phyloP scores from a whole-genome alignment of 2,888 invertebrate genomes.

The Tenthredo distinguenda region DNA sequence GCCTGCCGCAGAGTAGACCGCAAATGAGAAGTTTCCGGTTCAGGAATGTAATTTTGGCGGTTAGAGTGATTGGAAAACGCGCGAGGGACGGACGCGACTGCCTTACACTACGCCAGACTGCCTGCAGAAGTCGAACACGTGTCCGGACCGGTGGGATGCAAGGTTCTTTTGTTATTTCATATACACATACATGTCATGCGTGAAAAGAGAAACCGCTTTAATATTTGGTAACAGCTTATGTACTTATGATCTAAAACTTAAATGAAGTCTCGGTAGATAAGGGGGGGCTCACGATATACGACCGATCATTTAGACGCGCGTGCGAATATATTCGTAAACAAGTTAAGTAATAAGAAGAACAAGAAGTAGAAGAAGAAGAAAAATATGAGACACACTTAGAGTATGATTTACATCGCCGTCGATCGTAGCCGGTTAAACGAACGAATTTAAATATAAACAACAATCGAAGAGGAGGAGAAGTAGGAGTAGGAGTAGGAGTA shows the following conservation, averaged over 20 bases:
- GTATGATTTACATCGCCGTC: background rate
- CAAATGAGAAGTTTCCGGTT: slow-evolving; percentile 43
- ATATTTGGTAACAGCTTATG: slow-evolving; percentile 19
- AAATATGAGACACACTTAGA: background rate
- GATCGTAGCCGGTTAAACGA: background rate
- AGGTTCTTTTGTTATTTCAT: background rate
- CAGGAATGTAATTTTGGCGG: slow-evolving; percentile 39
- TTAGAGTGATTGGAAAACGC: slow-evolving; percentile 38
- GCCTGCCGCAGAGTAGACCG: slow-evolving; percentile 17
- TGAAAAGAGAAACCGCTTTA: slow-evolving; percentile 24
- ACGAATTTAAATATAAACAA: background rate
- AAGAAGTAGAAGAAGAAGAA: background rate
- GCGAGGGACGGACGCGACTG: background rate
- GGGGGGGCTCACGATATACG: background rate
- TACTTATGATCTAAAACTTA: background rate
- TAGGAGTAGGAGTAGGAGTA: slow-evolving; percentile 6
- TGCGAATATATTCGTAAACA: background rate
- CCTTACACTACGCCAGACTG: background rate
- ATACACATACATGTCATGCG: background rate
- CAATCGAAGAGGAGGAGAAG: background rate
- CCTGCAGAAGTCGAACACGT: slow-evolving; percentile 13
- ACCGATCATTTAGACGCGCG: background rate
- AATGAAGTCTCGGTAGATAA: background rate
- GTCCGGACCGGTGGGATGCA: background rate
- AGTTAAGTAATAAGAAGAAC: background rate